Evolutionary conservation across 2,888 invertebrate species (phyloP), one percentile per base, ranked within the genome.

Genomic region (Ophion ellenae): DNA sequence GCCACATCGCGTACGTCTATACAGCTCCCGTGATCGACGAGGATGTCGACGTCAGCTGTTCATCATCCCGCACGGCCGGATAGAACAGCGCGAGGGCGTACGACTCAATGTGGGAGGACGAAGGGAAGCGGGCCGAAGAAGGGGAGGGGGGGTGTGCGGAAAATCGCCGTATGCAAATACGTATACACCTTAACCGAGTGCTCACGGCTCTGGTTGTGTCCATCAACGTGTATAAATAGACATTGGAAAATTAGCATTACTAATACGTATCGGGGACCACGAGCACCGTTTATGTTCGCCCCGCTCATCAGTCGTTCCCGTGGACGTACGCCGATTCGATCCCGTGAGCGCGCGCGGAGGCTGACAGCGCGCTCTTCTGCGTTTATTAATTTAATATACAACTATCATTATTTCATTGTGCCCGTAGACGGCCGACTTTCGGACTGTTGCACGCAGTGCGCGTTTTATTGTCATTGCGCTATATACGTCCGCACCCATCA

Each of bases 211-310:
- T 76, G 80, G 79, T 83, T 83, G 40, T 76, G 70, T 79, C 79
- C 82, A 82, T 83, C 76, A 80, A 67, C 20, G 61, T 20, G 75
- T 85, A 85, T 85, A 83, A 83, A 85, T 85, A 83, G 85, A 83
- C 80, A 80, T 80, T 73, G 80, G 63, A 59, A 83, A 66, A 85
- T 85, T 85, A 83, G 80, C 85, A 85, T 85, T 85, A 73, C 76
- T 73, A 80, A 85, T 85, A 71, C 53, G 76, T 76, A 76, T 85
- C 73, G 75, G 53, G 14, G 53, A 17, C 53, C 53, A 73, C 76
- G 85, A 61, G 76, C 40, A 40, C 40, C 40, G 40, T 9, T 40
- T 40, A 9, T 1, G 36, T 76, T 45, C 17, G 32, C 80, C 73
- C 64, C 45, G 79, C 74, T 20, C 61, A 64, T 75, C 79, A 61